Conservation (phyloP, 1,140 invertebrate genomes). For the Drosophila tsacasi region DNA sequence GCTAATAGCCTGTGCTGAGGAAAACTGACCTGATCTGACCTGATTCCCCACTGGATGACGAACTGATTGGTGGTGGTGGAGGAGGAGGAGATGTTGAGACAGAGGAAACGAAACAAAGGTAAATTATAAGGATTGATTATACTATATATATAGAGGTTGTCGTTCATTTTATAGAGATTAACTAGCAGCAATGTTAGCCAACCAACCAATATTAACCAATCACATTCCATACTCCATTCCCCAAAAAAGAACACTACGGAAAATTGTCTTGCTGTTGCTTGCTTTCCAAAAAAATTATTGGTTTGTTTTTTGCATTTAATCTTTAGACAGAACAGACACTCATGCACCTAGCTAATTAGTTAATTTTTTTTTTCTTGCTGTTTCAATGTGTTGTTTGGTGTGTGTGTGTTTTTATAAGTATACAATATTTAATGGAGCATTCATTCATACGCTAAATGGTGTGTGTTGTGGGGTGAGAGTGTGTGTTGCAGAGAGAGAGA, state of each 20-base stretch:
- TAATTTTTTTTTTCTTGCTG: conserved; percentile 26
- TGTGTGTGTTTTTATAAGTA: conserved; percentile 23
- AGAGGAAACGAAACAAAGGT: conserved; percentile 47
- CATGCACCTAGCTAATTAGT: conserved; percentile 78
- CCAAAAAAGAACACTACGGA: conserved; percentile 38
- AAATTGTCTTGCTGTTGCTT: conserved; percentile 46
- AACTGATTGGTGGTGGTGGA: conserved; percentile 47
- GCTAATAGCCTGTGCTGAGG: conserved; percentile 16
- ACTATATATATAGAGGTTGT: conserved; percentile 13
- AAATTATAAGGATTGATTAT: conserved; percentile 39
- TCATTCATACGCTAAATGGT: conserved; percentile 70
- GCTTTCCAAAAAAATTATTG: conserved; percentile 18
- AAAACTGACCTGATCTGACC: conserved; percentile 44
- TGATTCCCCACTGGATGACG: conserved; percentile 58
- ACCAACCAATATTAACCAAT: conserved; percentile 45
- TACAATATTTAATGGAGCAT: conserved; percentile 56
- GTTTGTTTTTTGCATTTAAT: conserved; percentile 26
- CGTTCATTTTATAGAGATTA: conserved; percentile 26
- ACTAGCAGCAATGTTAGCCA: conserved; percentile 38
- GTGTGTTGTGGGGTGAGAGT: conserved; percentile 7
- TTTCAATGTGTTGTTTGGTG: conserved; percentile 19
- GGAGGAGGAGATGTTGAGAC: conserved; percentile 43
- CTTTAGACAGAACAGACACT: conserved; percentile 69
- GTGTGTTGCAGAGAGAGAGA: conserved; percentile 3
- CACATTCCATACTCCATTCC: conserved; percentile 53